Evolutionary conservation across 2,888 invertebrate species (phyloP), one percentile per base, ranked within the genome.

Genomic region (Euphydryas editha): DNA sequence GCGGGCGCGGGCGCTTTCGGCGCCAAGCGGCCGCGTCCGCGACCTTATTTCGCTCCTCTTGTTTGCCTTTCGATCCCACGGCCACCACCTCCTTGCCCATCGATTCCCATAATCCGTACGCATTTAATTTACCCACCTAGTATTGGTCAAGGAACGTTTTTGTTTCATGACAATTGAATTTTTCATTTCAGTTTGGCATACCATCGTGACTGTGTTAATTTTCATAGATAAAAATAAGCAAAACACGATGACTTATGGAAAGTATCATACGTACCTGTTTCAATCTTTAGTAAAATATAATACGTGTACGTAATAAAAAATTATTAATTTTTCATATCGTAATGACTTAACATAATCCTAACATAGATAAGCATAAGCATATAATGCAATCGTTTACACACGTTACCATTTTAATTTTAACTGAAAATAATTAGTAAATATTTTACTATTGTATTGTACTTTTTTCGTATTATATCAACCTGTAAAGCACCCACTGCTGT

Each of bases 11-110:
- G 68, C 56, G 65, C 51, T 64, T 59, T 46, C 85, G 87, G 87
- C 88, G 88, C 88, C 87, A 79, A 71, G 78, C 74, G 79, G 88
- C 85, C 88, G 87, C 86, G 84, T 82, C 82, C 87, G 84, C 85
- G 88, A 86, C 89, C 90, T 87, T 89, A 88, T 88, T 89, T 83
- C 83, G 72, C 71, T 78, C 79, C 49, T 47, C 47, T 78, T 77
- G 73, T 77, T 76, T 77, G 76, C 76, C 73, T 21, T 51, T 51
- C 49, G 76, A 79, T 80, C 81, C 79, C 81, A 83, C 81, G 76
- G 78, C 73, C 51, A 15, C 83, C 85, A 86, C 84, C 88, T 86
- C 85, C 74, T 84, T 85, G 83, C 81, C 81, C 86, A 86, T 86
- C 84, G 86, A 86, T 86, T 87, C 82, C 81, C 74, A 73, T 78